Evolutionary conservation across 2,797 vertebrate species (phyloP).

Genomic region (Hozukius guyotensis): DNA sequence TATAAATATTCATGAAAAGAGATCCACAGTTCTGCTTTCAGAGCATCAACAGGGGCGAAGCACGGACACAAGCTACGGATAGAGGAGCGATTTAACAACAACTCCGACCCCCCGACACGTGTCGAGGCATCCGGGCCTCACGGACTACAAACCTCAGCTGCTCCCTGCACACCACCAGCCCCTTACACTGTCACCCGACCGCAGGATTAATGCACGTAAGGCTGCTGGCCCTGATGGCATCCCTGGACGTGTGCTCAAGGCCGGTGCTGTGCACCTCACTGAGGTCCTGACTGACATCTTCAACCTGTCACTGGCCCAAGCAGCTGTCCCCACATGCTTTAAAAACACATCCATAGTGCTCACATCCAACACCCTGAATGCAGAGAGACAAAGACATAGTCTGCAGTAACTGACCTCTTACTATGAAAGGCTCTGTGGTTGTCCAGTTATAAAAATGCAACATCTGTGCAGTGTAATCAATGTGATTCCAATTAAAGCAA

Average conservation of each 20-base stretch:
- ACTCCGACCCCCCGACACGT: not conserved
- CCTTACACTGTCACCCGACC: not conserved
- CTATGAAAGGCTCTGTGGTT: not conserved
- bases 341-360: not conserved
- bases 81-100: not conserved
- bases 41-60: not conserved
- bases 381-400: not conserved
- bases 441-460: not conserved
- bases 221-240: not conserved
- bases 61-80: not conserved
- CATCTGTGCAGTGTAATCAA: not conserved
- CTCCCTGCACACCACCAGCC: not conserved
- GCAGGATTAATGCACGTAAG: not conserved
- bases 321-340: not conserved
- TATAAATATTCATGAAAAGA: slow-evolving; percentile 34
- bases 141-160: not conserved
- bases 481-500: not conserved
- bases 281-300: not conserved
- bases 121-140: not conserved
- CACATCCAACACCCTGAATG: not conserved
- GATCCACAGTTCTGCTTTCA: not conserved
- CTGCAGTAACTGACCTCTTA: not conserved
- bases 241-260: not conserved
- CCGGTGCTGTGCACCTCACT: not conserved
- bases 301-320: not conserved